A percentile compares a stretch with the other conserved stretches of the same genome.
These are phyloP conservation scores for Tenthredo amoena DNA, from an alignment of 2,888 invertebrate species.

Conservation along the genomic window DNA sequence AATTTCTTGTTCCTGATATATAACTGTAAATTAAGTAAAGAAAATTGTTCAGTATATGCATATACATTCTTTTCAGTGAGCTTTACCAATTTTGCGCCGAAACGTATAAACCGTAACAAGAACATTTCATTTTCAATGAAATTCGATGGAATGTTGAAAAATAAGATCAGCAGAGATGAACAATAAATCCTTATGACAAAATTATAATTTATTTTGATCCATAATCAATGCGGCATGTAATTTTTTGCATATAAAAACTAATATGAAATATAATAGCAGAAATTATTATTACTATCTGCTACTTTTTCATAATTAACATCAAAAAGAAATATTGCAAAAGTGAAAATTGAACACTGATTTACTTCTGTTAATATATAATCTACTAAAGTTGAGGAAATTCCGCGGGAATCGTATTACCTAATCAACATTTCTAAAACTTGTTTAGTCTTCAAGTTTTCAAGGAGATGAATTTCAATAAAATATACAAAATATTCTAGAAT, in stretches of 20 bases:
- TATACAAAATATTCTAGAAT: neutral
- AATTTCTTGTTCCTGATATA: slow-evolving; percentile 23
- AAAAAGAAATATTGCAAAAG: neutral
- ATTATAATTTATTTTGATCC: neutral
- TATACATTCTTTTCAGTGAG: neutral
- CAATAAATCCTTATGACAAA: neutral
- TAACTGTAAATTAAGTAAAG: neutral
- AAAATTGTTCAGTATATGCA: neutral
- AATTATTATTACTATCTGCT: neutral
- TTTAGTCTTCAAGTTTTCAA: neutral
- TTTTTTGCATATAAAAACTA: slow-evolving; percentile 27
- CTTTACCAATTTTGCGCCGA: neutral
- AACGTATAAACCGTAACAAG: neutral
- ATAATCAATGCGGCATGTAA: neutral
- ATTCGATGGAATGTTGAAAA: neutral
- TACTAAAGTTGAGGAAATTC: neutral
- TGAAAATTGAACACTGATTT: slow-evolving; percentile 13
- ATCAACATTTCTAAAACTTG: neutral
- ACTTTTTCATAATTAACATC: neutral
- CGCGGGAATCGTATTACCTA: neutral
- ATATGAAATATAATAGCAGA: neutral
- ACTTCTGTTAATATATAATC: neutral
- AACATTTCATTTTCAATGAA: neutral
- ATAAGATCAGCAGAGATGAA: neutral
- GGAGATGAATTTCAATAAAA: neutral